Evolutionary conservation across 2,113 vertebrate species (phyloP).

Genomic region (Sphaerodactylus townsendi): DNA sequence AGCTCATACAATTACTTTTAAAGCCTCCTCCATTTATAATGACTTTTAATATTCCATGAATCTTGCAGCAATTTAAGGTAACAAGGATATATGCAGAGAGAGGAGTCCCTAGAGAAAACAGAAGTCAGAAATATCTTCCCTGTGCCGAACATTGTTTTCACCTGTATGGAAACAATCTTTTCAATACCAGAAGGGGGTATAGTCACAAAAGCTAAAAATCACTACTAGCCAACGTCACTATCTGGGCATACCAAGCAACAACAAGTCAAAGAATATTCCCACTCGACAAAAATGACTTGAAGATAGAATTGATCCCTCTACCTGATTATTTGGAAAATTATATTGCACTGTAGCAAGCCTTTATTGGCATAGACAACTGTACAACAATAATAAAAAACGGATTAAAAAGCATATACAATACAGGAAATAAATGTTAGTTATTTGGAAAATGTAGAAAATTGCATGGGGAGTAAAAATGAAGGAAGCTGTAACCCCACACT

Average conservation of each 20-base stretch:
- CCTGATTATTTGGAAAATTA: too few species aligned
- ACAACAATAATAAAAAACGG: too few species aligned
- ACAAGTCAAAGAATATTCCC: too few species aligned
- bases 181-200: not conserved
- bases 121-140: not conserved
- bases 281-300: too few species aligned
- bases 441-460: too few species aligned
- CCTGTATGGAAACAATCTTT: not conserved
- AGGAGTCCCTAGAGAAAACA: not conserved
- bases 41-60: not conserved
- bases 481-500: too few species aligned
- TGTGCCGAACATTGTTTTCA: not conserved
- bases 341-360: too few species aligned
- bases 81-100: accelerated
- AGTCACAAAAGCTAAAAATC: not conserved
- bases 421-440: too few species aligned
- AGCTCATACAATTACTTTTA: constrained; percentile 2
- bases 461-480: too few species aligned
- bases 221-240: not conserved
- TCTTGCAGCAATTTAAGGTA: not conserved
- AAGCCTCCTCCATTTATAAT: not conserved
- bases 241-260: accelerated
- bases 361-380: too few species aligned
- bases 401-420: too few species aligned
- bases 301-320: too few species aligned